Conservation (phyloP, 1,140 invertebrate species). For the Orius insidiosus region DNA sequence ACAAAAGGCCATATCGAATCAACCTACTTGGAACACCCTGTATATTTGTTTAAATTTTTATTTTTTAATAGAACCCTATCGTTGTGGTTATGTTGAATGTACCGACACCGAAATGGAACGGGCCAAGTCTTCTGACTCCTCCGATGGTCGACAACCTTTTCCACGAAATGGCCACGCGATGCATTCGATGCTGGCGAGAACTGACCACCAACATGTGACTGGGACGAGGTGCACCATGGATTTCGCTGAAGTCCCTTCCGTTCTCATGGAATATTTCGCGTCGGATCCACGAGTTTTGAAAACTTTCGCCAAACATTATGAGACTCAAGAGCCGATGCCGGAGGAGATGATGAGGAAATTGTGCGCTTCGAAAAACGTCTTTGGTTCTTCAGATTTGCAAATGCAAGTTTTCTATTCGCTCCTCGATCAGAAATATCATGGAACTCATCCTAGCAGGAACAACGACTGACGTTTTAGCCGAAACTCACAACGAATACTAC, state of each 20-base stretch:
- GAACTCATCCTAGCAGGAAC: slow-evolving; percentile 32
- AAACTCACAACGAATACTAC: slow-evolving; percentile 71
- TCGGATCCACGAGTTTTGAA: slow-evolving; percentile 74
- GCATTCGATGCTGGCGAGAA: slow-evolving; percentile 94
- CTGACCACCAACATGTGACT: slow-evolving; percentile 90
- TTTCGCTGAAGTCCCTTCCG: slow-evolving; percentile 94
- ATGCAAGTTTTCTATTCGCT: slow-evolving; percentile 78
- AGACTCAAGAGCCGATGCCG: slow-evolving; percentile 71
- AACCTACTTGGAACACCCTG: no score
- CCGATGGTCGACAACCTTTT: slow-evolving; percentile 89
- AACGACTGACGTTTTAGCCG: slow-evolving; percentile 66
- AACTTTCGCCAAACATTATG: slow-evolving; percentile 83
- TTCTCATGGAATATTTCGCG: slow-evolving; percentile 97
- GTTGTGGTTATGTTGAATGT: slow-evolving; percentile 90
- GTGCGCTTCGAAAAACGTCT: slow-evolving; percentile 68
- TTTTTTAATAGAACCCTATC: slow-evolving; percentile 65
- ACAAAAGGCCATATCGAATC: no score
- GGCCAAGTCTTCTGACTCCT: slow-evolving; percentile 64
- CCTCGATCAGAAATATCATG: slow-evolving; percentile 80
- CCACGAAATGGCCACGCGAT: slow-evolving; percentile 98
- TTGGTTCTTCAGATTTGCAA: slow-evolving; percentile 79
- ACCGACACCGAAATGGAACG: slow-evolving; percentile 47
- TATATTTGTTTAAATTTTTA: no score
- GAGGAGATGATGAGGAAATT: slow-evolving; percentile 55
- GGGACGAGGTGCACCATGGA: slow-evolving; percentile 94